These are phyloP conservation scores for Hemibagrus guttatus DNA, from an alignment of 2,797 vertebrate species.

Conservation along the genomic window DNA sequence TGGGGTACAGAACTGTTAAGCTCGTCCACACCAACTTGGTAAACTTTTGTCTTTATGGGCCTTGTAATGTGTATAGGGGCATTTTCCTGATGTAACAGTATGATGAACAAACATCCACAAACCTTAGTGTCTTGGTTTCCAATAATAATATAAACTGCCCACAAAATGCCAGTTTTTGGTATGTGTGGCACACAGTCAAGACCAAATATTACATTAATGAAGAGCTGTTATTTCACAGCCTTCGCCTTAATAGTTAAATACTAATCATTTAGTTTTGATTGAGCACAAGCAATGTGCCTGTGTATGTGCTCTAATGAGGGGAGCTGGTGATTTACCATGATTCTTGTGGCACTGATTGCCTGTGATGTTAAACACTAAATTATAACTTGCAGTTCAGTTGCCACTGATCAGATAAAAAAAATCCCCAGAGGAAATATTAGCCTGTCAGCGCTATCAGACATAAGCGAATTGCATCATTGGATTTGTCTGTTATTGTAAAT, in stretches of 20 bases:
- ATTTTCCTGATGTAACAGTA: not conserved
- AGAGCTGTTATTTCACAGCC: conserved; percentile 11
- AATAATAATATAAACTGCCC: conserved; percentile 12
- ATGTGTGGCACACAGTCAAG: conserved; percentile 11
- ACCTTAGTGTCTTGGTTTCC: not conserved
- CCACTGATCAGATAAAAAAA: conserved; percentile 11
- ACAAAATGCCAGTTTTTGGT: conserved; percentile 14
- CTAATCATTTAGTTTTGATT: not conserved
- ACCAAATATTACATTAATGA: not conserved
- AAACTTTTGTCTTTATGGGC: not conserved
- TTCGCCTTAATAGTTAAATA: conserved; percentile 5
- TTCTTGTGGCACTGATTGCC: conserved; percentile 17
- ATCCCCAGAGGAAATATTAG: not conserved
- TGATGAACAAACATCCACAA: not conserved
- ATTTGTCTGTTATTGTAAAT: not conserved
- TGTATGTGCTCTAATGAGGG: not conserved
- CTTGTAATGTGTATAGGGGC: not conserved
- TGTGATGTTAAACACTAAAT: conserved; percentile 30
- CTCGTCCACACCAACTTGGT: not conserved
- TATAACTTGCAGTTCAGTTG: conserved; percentile 28
- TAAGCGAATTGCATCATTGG: conserved; percentile 5
- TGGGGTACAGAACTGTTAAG: not conserved
- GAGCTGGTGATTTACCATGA: conserved; percentile 6
- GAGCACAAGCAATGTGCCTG: not conserved
- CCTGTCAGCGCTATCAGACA: not conserved